Evolutionary conservation across 2,113 vertebrate species (phyloP), one percentile per base, ranked within the genome.

Genomic region (Amphilophus citrinellus): DNA sequence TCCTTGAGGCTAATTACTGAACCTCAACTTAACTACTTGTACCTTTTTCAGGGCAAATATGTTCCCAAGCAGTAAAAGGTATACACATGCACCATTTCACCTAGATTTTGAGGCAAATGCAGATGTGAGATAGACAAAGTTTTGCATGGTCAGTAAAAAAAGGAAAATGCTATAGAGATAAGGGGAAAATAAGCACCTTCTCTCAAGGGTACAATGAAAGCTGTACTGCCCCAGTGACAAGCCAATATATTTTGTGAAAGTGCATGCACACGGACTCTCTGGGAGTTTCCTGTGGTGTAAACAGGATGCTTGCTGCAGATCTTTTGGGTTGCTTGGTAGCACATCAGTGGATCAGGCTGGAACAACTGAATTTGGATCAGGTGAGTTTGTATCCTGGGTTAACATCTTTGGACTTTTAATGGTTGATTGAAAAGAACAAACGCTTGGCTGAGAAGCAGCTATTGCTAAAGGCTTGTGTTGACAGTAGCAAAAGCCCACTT

Each of bases 341-440:
- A 53, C 50, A 20, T 56, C 18, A n/a, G 53, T 56, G 8, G 53
- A 7, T 53, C 50, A 18, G 50, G 50, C 17, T 53, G 18, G 50
- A 18, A n/a, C 18, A 20, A 3, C 53, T n/a, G 15, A 8, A 56
- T 9, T 56, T 18, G 18, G 53, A 56, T 56, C 53, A 56, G 53
- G 50, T 7, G 17, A 53, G 7, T 42, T 66, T 17, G 63, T 42
- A 24, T 7, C 44, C 44, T 6, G 14, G n/a, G 2, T 42, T 24
- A 44, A 22, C 62, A 66, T 24, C 44, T 50, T 50, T 53, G 66
- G 17, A 73, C 44, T 53, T 53, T 20, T 71, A 53, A 30, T 71
- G 44, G 10, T 10, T 73, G 66, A 50, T 53, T 47, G 66, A 30
- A 71, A 71, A 32, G 66, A 71, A 71, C 66, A 71, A 71, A 71